Evolutionary conservation across 1,140 invertebrate species (phyloP).

Genomic region (Meloidogyne exigua): DNA sequence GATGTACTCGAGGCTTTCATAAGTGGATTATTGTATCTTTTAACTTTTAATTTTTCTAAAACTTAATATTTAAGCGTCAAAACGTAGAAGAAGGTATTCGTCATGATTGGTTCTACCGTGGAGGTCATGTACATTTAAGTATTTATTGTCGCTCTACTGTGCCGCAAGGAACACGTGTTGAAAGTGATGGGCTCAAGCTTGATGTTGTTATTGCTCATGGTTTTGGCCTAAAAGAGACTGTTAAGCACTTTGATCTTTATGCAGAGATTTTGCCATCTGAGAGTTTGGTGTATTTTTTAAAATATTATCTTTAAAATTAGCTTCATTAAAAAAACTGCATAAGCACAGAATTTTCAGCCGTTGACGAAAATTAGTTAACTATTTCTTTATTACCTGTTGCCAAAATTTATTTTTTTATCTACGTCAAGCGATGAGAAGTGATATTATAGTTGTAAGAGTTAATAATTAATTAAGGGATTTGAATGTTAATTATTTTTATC

Average conservation of each 20-base stretch:
- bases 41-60: background rate
- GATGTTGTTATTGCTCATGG: constrained; percentile 77
- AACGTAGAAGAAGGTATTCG: constrained; percentile 17
- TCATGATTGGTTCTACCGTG: constrained; percentile 44
- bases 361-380: no score
- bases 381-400: no score
- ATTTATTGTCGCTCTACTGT: constrained; percentile 70
- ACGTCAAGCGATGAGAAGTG: no score
- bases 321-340: no score
- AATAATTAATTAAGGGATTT: no score
- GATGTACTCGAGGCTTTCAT: background rate
- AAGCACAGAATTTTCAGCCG: no score
- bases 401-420: no score
- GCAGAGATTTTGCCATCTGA: constrained; percentile 72
- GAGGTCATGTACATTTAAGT: constrained; percentile 38
- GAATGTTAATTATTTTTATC: no score
- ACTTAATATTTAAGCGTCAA: constrained; percentile 15
- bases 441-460: no score
- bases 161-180: constrained; percentile 74
- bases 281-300: constrained; percentile 68
- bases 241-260: constrained; percentile 77
- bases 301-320: no score
- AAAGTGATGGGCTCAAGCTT: constrained; percentile 80
- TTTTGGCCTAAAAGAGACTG: constrained; percentile 75
- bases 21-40: background rate